Evolutionary conservation across 92 coral and sea anemone species (phyloP).

Genomic region (Heteractis magnifica): DNA sequence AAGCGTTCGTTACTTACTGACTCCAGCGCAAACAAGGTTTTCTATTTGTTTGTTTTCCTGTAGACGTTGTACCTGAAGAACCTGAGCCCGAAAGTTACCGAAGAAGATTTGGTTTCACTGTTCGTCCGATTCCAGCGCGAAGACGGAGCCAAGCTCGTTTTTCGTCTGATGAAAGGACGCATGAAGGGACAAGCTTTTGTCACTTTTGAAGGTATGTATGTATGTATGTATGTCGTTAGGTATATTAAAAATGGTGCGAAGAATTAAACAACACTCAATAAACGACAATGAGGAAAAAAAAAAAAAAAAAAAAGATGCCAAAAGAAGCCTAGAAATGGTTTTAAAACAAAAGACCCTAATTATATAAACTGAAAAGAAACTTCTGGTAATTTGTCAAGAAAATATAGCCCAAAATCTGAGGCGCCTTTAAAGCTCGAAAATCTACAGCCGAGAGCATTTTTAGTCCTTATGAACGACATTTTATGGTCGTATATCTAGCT

Average conservation of each 20-base stretch:
- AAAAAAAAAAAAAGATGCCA: background rate
- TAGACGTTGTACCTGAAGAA: constrained; percentile 87
- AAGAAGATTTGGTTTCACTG: constrained; percentile 80
- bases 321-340: no score
- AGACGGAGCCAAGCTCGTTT: constrained; percentile 48
- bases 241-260: background rate
- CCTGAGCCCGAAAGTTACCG: constrained; percentile 68
- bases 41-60: constrained; percentile 3
- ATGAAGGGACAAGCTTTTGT: constrained; percentile 99
- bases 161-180: constrained; percentile 59
- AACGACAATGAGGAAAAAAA: background rate
- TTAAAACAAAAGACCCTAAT: no score
- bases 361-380: no score
- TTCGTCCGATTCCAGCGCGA: constrained; percentile 74
- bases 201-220: constrained; percentile 72
- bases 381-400: background rate
- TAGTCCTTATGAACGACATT: background rate
- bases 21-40: background rate
- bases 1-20: background rate
- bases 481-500: background rate
- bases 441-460: background rate
- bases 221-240: constrained; percentile 23
- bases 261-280: background rate
- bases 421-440: background rate
- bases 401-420: background rate